These are phyloP conservation scores for Ctenicera cuprea DNA, from an alignment of 2,888 invertebrate genomes.

Conservation along the genomic window DNA sequence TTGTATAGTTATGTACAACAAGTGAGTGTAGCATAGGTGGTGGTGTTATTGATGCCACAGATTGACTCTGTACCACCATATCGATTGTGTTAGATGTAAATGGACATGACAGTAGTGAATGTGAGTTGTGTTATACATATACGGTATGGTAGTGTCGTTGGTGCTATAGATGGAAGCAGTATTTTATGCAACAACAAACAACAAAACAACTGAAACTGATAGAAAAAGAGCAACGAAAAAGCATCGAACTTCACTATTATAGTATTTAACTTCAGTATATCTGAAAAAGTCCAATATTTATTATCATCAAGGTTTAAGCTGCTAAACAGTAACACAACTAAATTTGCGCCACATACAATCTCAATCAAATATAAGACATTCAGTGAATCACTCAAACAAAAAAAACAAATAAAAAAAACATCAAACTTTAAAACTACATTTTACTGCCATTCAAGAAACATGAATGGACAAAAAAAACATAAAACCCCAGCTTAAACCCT, in stretches of 20 bases:
- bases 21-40: too few relatives aligned
- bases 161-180: too few relatives aligned
- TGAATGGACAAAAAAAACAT: not conserved
- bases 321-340: constrained; percentile 48
- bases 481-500: constrained; percentile 70
- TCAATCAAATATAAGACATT: constrained; percentile 10
- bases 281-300: constrained; percentile 71
- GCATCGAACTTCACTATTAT: constrained; percentile 27
- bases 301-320: constrained; percentile 72
- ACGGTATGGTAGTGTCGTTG: too few relatives aligned
- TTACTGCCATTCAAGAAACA: not conserved
- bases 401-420: not conserved
- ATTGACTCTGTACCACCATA: too few relatives aligned
- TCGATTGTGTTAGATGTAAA: too few relatives aligned
- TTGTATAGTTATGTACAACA: too few relatives aligned
- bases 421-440: not conserved
- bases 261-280: constrained; percentile 41
- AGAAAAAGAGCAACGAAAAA: constrained; percentile 21
- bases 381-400: constrained; percentile 32
- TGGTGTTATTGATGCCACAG: too few relatives aligned
- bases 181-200: too few relatives aligned
- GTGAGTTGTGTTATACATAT: too few relatives aligned
- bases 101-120: too few relatives aligned
- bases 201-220: constrained; percentile 33
- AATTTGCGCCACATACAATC: constrained; percentile 19